Conservation (phyloP, 2,888 invertebrate genomes). For the Ischnus inquisitorius region DNA sequence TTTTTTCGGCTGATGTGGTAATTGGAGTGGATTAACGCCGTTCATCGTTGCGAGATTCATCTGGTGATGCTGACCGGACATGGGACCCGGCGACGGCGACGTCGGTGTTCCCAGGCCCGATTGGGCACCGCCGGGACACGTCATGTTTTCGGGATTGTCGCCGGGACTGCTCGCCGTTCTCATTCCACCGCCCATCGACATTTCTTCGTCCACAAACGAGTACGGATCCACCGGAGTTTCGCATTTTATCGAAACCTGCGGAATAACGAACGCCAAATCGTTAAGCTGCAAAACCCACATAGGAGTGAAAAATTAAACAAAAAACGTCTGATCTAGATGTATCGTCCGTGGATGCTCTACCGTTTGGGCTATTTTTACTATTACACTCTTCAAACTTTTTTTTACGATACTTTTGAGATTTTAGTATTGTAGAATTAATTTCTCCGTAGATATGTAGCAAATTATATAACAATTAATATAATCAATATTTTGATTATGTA, state of each 20-base stretch:
- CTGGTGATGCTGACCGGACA: conserved; percentile 78
- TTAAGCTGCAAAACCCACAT: neutral
- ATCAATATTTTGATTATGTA: too few relatives aligned
- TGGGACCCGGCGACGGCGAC: conserved; percentile 80
- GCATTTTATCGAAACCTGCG: conserved; percentile 86
- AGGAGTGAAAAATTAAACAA: neutral
- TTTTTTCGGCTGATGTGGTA: conserved; percentile 89
- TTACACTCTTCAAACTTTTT: too few relatives aligned
- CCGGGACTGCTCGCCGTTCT: conserved; percentile 86
- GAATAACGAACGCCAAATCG: conserved; percentile 65
- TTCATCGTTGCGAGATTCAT: conserved; percentile 82
- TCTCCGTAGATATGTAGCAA: too few relatives aligned
- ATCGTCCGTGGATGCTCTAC: too few relatives aligned
- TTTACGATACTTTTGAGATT: too few relatives aligned
- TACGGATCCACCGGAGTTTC: conserved; percentile 92
- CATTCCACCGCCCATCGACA: conserved; percentile 88
- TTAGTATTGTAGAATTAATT: too few relatives aligned
- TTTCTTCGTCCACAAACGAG: conserved; percentile 94
- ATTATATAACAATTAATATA: too few relatives aligned
- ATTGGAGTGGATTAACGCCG: conserved; percentile 81
- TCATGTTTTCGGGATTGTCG: conserved; percentile 82
- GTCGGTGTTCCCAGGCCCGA: conserved; percentile 80
- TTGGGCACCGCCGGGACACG: conserved; percentile 78
- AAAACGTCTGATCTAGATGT: too few relatives aligned
- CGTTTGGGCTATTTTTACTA: too few relatives aligned